Evolutionary conservation across 2,797 vertebrate genomes (phyloP).

Genomic region (Anguilla megastoma): DNA sequence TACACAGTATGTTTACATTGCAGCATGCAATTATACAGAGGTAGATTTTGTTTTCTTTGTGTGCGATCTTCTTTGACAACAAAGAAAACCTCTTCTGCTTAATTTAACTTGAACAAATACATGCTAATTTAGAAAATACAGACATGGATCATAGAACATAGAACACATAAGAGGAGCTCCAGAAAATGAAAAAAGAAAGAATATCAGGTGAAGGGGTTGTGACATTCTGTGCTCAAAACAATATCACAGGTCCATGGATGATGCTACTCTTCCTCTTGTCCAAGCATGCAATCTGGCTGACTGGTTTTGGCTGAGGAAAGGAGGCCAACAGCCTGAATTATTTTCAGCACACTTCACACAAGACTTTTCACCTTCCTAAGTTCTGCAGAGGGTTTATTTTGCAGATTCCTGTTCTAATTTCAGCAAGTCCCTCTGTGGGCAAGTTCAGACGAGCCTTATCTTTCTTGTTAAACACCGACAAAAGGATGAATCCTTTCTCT

Average conservation of each 20-base stretch:
- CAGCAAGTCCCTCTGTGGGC: constrained; percentile 42
- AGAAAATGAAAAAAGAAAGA: not conserved
- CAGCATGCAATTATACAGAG: not conserved
- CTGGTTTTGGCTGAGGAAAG: constrained; percentile 31
- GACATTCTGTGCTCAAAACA: constrained; percentile 11
- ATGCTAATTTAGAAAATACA: not conserved
- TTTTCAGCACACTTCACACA: constrained; percentile 30
- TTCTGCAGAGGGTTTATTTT: constrained; percentile 34
- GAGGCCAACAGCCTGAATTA: constrained; percentile 46
- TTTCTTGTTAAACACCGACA: constrained; percentile 61
- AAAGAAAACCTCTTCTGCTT: not conserved
- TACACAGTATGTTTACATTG: not conserved
- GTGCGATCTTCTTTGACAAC: not conserved
- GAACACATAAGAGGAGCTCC: not conserved
- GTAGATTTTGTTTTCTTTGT: not conserved
- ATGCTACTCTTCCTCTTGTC: constrained; percentile 33
- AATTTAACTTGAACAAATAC: constrained; percentile 1
- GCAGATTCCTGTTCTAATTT: constrained; percentile 55
- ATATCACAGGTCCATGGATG: constrained; percentile 25
- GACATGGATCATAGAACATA: not conserved
- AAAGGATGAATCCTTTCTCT: constrained; percentile 54
- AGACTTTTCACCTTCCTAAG: constrained; percentile 42
- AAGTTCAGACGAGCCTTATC: constrained; percentile 57
- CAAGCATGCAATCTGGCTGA: constrained; percentile 44
- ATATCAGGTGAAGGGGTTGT: constrained; percentile 8